Evolutionary conservation across 2,888 invertebrate species (phyloP), one percentile per base, ranked within the genome.

Genomic region (Micoletzkya japonica): DNA sequence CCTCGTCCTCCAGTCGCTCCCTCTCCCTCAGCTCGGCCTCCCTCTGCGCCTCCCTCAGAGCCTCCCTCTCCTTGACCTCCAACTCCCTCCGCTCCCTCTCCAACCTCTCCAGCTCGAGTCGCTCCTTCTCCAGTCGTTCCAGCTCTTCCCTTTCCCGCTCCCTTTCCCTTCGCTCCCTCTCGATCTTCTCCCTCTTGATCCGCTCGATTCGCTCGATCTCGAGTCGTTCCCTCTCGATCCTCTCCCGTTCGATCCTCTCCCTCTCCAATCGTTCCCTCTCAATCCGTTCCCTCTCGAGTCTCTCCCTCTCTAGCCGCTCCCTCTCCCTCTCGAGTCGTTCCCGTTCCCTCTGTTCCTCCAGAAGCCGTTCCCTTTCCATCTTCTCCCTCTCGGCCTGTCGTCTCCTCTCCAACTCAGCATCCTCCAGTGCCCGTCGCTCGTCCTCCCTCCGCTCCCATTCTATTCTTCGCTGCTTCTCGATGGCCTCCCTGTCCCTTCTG

Each of bases 371-470:
- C 68, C 75, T 76, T 58, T 83, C 82, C 20, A 82, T 26, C n/a
- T 75, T 44, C 49, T 81, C 76, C 60, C 64, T 37, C 32, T 67
- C 67, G 24, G 57, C 44, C 32, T 57, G 56, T 39, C 67, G 28
- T 6, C 67, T 14, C 24, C 67, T 37, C 14, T 56, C 67, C 6
- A 67, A 30, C 30, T 67, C 79, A 1, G 71, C 74, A 66, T 79
- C 77, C 70, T 84, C 84, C 7, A 77, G 71, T 20, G 70, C 74
- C 17, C 78, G 34, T n/a, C 80, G 71, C 30, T 81, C 77, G 7
- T 74, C 70, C 63, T 83, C 84, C n/a, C 80, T 70, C 50, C 80
- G 76, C 59, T 84, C 84, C 84, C 84, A 84, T 67, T 84, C 82
- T 6, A 73, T 74, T 6, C 81, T 39, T 10, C 74, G 56, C 4